Conservation (phyloP, 2,888 invertebrate genomes). For the Drosophila pseudotalamancana region DNA sequence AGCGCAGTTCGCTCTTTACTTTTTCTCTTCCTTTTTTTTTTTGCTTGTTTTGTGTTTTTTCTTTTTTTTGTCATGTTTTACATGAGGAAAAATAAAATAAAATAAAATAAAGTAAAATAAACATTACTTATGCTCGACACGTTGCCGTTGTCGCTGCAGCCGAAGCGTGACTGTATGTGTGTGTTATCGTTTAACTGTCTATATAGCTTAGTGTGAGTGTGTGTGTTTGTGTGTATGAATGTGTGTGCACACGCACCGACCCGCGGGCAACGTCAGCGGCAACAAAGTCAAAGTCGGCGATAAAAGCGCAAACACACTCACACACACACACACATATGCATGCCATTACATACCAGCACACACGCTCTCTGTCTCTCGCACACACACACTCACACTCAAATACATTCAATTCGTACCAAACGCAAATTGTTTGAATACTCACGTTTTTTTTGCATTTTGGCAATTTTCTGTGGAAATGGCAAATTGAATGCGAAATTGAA, state of each 20-base stretch:
- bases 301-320: constrained; percentile 53
- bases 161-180: constrained; percentile 33
- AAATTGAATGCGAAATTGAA: constrained; percentile 79
- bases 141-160: constrained; percentile 60
- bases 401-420: constrained; percentile 25
- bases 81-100: constrained; percentile 44
- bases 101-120: constrained; percentile 60
- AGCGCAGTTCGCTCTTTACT: not conserved
- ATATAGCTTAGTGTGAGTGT: constrained; percentile 17
- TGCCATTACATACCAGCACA: no score
- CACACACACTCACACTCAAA: constrained; percentile 7
- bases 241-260: not conserved
- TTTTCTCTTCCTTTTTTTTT: constrained; percentile 1
- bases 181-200: constrained; percentile 65
- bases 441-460: constrained; percentile 17
- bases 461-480: constrained; percentile 63
- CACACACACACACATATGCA: constrained; percentile 18
- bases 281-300: constrained; percentile 59
- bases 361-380: not conserved
- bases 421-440: constrained; percentile 52
- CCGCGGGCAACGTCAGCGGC: constrained; percentile 26
- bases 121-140: constrained; percentile 73
- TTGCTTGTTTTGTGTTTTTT: not conserved
- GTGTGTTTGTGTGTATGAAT: constrained; percentile 3
- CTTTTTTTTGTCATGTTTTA: constrained; percentile 45